Conservation (phyloP, 2,797 vertebrate species). For the Urosaurus nigricauda region DNA sequence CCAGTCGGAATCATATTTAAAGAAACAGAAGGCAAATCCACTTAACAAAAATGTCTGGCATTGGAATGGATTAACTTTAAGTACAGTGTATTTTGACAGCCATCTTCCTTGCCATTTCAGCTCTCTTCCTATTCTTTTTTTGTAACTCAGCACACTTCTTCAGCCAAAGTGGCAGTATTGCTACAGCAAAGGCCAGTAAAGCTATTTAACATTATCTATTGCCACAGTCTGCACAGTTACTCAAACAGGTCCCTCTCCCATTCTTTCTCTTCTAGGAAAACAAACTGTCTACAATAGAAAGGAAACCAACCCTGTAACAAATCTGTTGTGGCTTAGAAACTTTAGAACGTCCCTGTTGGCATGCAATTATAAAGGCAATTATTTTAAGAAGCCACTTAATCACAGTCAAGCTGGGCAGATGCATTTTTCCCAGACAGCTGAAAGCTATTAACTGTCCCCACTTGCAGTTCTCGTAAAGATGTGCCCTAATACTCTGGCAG, state of each 20-base stretch:
- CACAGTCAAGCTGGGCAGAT: background rate
- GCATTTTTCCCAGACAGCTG: background rate
- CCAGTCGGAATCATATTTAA: slow-evolving; percentile 9
- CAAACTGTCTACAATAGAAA: background rate
- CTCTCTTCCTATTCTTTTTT: slow-evolving; percentile 37
- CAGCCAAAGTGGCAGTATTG: slow-evolving; percentile 37
- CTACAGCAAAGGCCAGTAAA: slow-evolving; percentile 25
- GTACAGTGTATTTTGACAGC: rapidly evolving
- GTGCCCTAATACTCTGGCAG: background rate
- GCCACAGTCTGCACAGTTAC: slow-evolving; percentile 1
- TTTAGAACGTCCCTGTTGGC: background rate
- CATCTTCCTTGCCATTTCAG: slow-evolving; percentile 19
- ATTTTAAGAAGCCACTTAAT: background rate
- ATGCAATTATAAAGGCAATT: slow-evolving; percentile 14
- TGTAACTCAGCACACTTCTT: slow-evolving; percentile 16
- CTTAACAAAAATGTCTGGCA: slow-evolving; percentile 37
- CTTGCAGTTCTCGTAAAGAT: background rate
- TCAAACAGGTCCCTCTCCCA: slow-evolving; percentile 24
- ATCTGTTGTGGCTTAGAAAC: background rate
- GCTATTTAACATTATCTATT: slow-evolving; percentile 42
- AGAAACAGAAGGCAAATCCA: slow-evolving; percentile 35
- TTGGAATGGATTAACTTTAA: slow-evolving; percentile 13
- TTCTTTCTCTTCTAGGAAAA: slow-evolving; percentile 43
- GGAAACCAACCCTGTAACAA: background rate
- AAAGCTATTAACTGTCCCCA: background rate